Evolutionary conservation across 2,888 invertebrate species (phyloP).

Genomic region (Bruchidius siliquastri): DNA sequence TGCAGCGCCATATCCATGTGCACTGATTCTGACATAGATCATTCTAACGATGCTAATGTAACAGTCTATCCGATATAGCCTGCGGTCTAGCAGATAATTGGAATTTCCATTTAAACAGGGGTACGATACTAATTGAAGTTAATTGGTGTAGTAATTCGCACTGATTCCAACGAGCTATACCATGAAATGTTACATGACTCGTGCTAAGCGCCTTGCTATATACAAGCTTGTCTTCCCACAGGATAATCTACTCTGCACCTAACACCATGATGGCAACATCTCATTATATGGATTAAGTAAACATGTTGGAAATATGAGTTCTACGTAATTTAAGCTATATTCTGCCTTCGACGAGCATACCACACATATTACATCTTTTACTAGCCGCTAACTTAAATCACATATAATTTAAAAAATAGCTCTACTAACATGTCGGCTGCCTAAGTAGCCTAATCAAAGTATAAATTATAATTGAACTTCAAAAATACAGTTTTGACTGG

Average conservation of each 20-base stretch:
- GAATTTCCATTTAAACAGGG: neutral
- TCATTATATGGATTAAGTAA: neutral
- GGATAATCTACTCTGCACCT: neutral
- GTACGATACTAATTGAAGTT: neutral
- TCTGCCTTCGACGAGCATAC: neutral
- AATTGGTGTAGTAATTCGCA: neutral
- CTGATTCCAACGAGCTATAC: neutral
- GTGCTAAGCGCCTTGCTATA: neutral
- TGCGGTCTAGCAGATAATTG: neutral
- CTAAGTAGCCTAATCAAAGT: too few species aligned
- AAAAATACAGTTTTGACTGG: too few species aligned
- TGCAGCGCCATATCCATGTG: too few species aligned
- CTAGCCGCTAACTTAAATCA: too few species aligned
- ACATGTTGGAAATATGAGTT: neutral
- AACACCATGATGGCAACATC: neutral
- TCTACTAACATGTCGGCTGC: too few species aligned
- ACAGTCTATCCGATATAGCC: neutral
- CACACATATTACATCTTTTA: too few species aligned
- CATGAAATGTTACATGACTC: neutral
- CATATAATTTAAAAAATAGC: too few species aligned
- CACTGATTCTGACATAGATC: too few species aligned
- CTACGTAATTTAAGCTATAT: neutral
- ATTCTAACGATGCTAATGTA: neutral
- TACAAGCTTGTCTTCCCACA: neutral
- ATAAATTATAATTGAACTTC: too few species aligned